These are phyloP conservation scores for Flexamia atlantica DNA, from an alignment of 2,888 invertebrate genomes.

Conservation along the genomic window DNA sequence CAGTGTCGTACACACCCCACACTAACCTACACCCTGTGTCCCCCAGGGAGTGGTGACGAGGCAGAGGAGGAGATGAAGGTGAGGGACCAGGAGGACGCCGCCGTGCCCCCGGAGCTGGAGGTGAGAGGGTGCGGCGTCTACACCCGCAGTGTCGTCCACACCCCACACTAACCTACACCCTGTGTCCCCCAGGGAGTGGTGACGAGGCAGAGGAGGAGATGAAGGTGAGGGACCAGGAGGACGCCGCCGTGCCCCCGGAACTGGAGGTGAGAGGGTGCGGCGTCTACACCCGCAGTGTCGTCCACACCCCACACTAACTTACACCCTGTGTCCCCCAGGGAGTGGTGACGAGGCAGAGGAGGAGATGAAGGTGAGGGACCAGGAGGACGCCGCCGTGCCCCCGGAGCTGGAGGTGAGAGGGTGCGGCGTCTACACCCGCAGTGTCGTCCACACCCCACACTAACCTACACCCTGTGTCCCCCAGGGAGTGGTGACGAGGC, in stretches of 20 bases:
- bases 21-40: no score
- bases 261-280: slow-evolving; percentile 78
- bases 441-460: no score
- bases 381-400: slow-evolving; percentile 73
- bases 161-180: slow-evolving; percentile 75
- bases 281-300: slow-evolving; percentile 78
- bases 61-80: slow-evolving; percentile 66
- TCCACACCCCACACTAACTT: slow-evolving; percentile 73
- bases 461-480: not conserved
- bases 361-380: slow-evolving; percentile 49
- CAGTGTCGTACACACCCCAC: no score
- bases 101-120: slow-evolving; percentile 76
- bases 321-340: slow-evolving; percentile 80
- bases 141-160: slow-evolving; percentile 74
- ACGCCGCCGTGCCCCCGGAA: slow-evolving; percentile 73
- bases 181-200: slow-evolving; percentile 81
- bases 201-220: slow-evolving; percentile 72
- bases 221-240: slow-evolving; percentile 61
- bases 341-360: slow-evolving; percentile 75
- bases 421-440: slow-evolving; percentile 83
- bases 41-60: slow-evolving; percentile 79
- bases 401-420: slow-evolving; percentile 78
- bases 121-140: slow-evolving; percentile 80
- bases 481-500: slow-evolving; percentile 79
- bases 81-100: slow-evolving; percentile 62